phyloP scores from a whole-genome alignment of 2,797 vertebrate species.

The Crypturellus tataupa region DNA sequence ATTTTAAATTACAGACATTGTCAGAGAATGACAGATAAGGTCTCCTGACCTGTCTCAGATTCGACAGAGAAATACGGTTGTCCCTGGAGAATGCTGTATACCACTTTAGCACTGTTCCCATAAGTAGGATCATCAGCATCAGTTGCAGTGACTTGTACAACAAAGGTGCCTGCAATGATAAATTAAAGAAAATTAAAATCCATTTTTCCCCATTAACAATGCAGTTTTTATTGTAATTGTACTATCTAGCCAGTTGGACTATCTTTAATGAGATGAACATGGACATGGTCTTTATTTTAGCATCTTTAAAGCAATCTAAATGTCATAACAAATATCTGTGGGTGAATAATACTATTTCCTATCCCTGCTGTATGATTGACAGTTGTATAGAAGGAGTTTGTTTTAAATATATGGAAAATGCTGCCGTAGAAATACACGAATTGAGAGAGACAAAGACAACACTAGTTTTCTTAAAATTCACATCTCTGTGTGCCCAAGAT shows the following conservation, averaged over 20 bases:
- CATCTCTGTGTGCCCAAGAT: not conserved
- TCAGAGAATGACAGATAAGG: conserved; percentile 66
- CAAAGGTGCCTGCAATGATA: conserved; percentile 84
- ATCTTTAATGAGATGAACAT: not conserved
- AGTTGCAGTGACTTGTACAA: conserved; percentile 86
- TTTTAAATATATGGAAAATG: not conserved
- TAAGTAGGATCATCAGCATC: conserved; percentile 87
- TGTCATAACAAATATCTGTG: not conserved
- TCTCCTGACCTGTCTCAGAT: conserved; percentile 86
- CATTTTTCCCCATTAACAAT: not conserved
- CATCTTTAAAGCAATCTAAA: not conserved
- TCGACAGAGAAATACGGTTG: conserved; percentile 88
- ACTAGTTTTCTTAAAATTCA: not conserved
- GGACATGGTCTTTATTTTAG: not conserved
- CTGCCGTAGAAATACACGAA: not conserved
- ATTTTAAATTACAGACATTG: conserved; percentile 73
- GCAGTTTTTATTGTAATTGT: not conserved
- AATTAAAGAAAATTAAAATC: conserved; percentile 38
- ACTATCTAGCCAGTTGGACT: not conserved
- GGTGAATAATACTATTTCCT: not conserved
- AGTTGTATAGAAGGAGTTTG: not conserved
- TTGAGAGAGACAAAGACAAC: not conserved
- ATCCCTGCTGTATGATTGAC: not conserved
- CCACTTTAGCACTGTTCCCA: conserved; percentile 86
- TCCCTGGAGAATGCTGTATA: conserved; percentile 88